These are phyloP conservation scores for Lagopus leucura DNA, from an alignment of 2,113 vertebrate species.

Conservation along the genomic window DNA sequence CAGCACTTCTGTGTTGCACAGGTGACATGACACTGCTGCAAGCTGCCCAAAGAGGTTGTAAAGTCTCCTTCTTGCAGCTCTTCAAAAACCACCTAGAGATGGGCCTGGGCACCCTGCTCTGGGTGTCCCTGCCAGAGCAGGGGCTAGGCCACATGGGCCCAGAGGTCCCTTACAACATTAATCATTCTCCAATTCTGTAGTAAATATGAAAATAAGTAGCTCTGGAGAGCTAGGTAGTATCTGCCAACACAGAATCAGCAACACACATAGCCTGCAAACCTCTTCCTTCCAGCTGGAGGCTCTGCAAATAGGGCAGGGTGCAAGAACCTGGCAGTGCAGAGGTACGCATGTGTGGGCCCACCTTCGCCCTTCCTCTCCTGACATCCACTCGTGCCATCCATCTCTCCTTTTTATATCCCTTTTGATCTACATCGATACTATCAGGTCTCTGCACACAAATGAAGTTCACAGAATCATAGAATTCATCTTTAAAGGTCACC, in stretches of 20 bases:
- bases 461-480: no score
- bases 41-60: background rate
- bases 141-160: background rate
- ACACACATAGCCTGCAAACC: background rate
- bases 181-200: background rate
- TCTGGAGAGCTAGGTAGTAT: background rate
- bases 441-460: background rate
- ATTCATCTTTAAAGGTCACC: no score
- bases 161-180: background rate
- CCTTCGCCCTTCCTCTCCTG: background rate
- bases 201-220: background rate
- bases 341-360: fast-evolving
- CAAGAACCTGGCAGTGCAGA: fast-evolving
- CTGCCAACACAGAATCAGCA: background rate
- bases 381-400: fast-evolving
- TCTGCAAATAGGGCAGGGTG: fast-evolving
- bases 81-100: background rate
- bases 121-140: background rate
- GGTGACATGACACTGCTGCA: background rate
- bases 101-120: background rate
- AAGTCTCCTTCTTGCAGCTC: background rate
- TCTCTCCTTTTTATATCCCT: background rate
- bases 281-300: background rate
- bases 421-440: fast-evolving
- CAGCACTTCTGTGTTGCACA: background rate